phyloP scores from a whole-genome alignment of 2,797 vertebrate species.

The Dipus sagitta region DNA sequence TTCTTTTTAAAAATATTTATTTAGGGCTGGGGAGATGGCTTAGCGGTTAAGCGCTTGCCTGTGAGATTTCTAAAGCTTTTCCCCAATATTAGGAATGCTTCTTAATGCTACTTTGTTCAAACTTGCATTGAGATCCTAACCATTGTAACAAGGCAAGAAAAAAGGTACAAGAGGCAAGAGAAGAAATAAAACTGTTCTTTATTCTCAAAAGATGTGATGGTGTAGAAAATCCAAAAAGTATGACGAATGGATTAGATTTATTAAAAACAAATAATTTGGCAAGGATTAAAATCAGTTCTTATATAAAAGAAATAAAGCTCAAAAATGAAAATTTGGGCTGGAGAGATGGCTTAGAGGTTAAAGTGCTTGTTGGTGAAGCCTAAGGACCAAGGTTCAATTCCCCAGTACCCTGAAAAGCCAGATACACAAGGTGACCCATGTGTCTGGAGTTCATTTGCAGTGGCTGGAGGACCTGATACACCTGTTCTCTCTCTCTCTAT shows the following conservation, averaged over 20 bases:
- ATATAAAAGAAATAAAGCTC: neutral
- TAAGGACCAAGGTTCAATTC: no score
- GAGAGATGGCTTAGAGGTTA: no score
- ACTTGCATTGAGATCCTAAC: neutral
- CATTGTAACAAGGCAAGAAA: slow-evolving; percentile 21
- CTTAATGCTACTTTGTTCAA: neutral
- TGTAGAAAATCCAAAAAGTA: slow-evolving; percentile 11
- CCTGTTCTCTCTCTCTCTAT: no score
- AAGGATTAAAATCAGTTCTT: neutral
- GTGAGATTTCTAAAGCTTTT: neutral
- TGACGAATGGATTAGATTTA: neutral
- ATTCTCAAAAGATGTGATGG: neutral
- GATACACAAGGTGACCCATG: no score
- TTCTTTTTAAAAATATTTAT: neutral
- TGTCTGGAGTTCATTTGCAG: no score
- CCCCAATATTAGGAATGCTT: neutral
- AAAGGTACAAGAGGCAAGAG: neutral
- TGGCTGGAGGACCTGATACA: no score
- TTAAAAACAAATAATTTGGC: slow-evolving; percentile 9
- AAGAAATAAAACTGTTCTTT: neutral
- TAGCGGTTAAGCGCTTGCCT: neutral
- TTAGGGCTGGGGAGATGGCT: no score
- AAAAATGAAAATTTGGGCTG: neutral
- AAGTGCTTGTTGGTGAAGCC: no score
- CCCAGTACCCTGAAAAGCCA: no score